These are phyloP conservation scores for Hyalella azteca DNA, from an alignment of 2,888 invertebrate species.

Conservation along the genomic window DNA sequence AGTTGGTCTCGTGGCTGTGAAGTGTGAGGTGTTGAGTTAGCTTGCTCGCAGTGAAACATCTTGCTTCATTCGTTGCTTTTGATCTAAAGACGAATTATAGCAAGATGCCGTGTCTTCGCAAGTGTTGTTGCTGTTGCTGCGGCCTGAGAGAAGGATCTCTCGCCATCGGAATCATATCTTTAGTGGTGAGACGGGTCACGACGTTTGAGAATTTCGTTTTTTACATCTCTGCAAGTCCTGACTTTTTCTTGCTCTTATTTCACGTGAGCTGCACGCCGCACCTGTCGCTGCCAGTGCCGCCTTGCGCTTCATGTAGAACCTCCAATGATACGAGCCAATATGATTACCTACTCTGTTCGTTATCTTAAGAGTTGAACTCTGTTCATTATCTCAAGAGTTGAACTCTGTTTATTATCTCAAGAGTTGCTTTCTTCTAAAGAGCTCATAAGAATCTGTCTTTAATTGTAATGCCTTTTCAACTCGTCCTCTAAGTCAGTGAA, in stretches of 20 bases:
- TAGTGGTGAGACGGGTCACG: constrained; percentile 36
- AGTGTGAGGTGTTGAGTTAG: background rate
- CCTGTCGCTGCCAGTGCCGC: too few relatives aligned
- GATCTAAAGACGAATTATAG: background rate
- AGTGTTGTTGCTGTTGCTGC: constrained; percentile 19
- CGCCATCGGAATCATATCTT: constrained; percentile 36
- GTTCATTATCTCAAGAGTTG: too few relatives aligned
- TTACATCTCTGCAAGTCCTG: background rate
- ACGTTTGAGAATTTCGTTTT: background rate
- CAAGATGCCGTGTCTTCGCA: constrained; percentile 27
- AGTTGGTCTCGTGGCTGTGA: background rate
- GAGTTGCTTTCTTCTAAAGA: too few relatives aligned
- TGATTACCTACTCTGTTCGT: too few relatives aligned
- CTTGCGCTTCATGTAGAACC: too few relatives aligned
- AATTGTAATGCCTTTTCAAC: too few relatives aligned
- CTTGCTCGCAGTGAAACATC: background rate
- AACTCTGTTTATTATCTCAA: too few relatives aligned
- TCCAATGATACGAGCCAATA: too few relatives aligned
- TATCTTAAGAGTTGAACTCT: too few relatives aligned
- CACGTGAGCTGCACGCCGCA: background rate
- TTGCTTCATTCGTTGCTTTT: background rate
- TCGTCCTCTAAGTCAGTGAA: too few relatives aligned
- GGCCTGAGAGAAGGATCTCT: constrained; percentile 35
- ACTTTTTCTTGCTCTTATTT: background rate
- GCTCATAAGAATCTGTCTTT: too few relatives aligned